Percentiles rank a stretch among this genome's conserved stretches.
These are phyloP conservation scores for Oncorhynchus clarkii DNA, from an alignment of 2,113 vertebrate species.

Conservation along the genomic window DNA sequence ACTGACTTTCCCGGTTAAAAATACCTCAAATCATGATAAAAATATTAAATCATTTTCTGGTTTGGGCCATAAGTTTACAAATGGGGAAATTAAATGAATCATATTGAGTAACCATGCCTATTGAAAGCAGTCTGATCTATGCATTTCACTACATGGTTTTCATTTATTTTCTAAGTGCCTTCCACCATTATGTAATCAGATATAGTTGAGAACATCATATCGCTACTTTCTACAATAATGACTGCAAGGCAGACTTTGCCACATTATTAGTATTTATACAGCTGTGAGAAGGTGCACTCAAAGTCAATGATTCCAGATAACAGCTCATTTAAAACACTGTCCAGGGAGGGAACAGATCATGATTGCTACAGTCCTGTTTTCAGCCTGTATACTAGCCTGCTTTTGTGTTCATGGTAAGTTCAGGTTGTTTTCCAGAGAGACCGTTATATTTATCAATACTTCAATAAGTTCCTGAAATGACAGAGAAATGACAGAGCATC, in stretches of 20 bases:
- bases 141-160: no score
- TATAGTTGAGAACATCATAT: not conserved
- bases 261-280: not conserved
- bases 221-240: not conserved
- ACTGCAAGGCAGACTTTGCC: not conserved
- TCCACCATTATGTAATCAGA: no score
- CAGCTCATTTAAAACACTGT: not conserved
- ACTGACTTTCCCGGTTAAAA: no score
- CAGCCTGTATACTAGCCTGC: not conserved
- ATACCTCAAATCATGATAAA: not conserved
- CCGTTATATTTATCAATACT: no score
- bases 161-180: no score
- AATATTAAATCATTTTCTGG: not conserved
- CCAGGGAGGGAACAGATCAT: not conserved
- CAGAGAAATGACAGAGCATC: no score
- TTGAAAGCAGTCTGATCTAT: no score
- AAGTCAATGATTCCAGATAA: not conserved
- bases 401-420: not conserved
- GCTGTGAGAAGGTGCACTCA: not conserved
- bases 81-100: not conserved
- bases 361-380: not conserved
- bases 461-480: no score
- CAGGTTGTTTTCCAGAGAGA: no score
- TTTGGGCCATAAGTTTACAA: not conserved
- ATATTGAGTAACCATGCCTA: no score